Evolutionary conservation across 2,113 vertebrate genomes (phyloP).

Genomic region (Indicator indicator): DNA sequence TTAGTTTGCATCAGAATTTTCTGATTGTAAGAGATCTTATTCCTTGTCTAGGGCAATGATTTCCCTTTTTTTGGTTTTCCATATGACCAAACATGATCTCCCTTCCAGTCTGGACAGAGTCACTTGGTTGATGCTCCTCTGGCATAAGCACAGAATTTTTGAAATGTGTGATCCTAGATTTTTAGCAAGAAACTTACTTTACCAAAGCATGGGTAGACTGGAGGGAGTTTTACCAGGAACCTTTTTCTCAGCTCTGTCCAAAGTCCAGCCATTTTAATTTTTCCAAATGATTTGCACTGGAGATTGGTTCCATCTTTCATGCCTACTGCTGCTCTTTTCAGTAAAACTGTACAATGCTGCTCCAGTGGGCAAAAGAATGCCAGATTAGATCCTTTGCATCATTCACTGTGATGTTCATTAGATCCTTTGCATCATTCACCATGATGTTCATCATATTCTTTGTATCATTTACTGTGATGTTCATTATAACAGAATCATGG

Average conservation of each 20-base stretch:
- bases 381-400: not conserved
- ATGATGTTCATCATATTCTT: too few relatives aligned
- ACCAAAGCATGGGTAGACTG: not conserved
- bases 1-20: not conserved
- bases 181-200: not conserved
- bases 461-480: too few relatives aligned
- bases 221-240: not conserved
- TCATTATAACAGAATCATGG: not conserved
- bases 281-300: not conserved
- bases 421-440: too few relatives aligned
- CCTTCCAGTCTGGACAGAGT: not conserved
- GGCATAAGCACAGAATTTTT: not conserved
- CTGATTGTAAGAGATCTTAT: not conserved
- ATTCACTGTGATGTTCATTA: not conserved
- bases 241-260: not conserved
- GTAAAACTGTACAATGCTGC: not conserved
- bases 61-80: not conserved
- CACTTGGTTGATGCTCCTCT: not conserved
- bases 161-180: not conserved
- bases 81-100: not conserved
- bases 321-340: not conserved
- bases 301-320: not conserved
- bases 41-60: not conserved
- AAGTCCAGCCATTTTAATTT: not conserved
- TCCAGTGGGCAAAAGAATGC: not conserved